phyloP scores from a whole-genome alignment of 2,888 invertebrate species.

The Nephrotoma flavescens region DNA sequence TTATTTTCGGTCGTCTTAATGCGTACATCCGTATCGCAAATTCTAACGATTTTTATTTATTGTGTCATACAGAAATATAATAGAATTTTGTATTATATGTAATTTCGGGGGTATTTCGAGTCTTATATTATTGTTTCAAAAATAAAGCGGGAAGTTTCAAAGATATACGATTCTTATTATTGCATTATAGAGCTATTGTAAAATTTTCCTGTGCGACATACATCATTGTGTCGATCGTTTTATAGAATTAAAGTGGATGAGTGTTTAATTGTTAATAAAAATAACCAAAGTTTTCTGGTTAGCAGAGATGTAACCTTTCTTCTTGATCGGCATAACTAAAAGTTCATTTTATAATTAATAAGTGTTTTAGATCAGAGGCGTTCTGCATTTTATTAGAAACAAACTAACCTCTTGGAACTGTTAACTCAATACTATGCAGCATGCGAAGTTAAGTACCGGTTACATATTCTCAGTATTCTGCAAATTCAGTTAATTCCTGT shows the following conservation, averaged over 20 bases:
- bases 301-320: neutral
- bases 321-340: neutral
- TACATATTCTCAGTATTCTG: too few species aligned
- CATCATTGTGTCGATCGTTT: neutral
- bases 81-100: neutral
- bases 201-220: neutral
- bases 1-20: neutral
- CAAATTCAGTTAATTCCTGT: too few species aligned
- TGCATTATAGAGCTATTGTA: neutral
- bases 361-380: too few species aligned
- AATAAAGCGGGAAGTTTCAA: neutral
- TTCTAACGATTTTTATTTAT: neutral
- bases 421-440: too few species aligned
- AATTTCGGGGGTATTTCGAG: neutral
- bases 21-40: constrained; percentile 3
- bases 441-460: too few species aligned
- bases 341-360: too few species aligned
- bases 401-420: too few species aligned
- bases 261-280: neutral
- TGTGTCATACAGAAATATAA: neutral
- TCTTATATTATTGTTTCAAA: neutral
- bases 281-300: neutral
- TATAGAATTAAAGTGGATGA: neutral
- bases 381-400: too few species aligned
- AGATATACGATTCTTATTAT: neutral